Evolutionary conservation across 1,140 invertebrate genomes (phyloP).

Genomic region (Eriocheir sinensis): DNA sequence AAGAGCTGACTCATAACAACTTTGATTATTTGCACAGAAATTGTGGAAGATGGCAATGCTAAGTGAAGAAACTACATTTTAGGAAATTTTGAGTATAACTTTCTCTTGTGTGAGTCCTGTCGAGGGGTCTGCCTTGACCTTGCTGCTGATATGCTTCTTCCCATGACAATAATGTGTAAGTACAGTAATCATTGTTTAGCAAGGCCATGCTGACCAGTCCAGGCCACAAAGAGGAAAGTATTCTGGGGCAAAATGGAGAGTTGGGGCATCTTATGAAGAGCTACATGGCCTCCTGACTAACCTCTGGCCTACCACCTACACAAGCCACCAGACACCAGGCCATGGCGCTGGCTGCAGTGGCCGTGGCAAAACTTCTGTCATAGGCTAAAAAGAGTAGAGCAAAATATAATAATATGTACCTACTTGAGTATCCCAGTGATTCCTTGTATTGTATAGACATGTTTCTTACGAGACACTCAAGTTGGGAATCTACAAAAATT

Average conservation of each 20-base stretch:
- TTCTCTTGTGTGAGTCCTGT: not conserved
- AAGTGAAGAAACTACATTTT: not conserved
- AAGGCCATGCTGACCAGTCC: not conserved
- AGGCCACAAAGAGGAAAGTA: not conserved
- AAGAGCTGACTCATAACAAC: not conserved
- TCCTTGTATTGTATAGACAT: not conserved
- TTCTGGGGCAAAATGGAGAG: not conserved
- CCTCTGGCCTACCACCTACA: not conserved
- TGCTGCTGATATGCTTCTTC: constrained; percentile 29
- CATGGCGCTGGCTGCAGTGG: not conserved
- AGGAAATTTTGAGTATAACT: not conserved
- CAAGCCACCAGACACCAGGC: not conserved
- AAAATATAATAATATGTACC: not conserved
- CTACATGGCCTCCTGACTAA: not conserved
- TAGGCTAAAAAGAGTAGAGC: not conserved
- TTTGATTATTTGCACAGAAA: not conserved
- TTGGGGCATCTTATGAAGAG: not conserved
- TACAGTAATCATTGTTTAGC: constrained; percentile 15
- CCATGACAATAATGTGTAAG: constrained; percentile 30
- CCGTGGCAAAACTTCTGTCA: not conserved
- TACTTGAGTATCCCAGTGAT: not conserved
- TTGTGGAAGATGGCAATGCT: no score
- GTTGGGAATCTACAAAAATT: constrained; percentile 29
- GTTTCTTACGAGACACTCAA: constrained; percentile 36
- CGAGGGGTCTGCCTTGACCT: not conserved